phyloP scores from a whole-genome alignment of 2,888 invertebrate genomes.

The Acanthacorydalis orientalis region DNA sequence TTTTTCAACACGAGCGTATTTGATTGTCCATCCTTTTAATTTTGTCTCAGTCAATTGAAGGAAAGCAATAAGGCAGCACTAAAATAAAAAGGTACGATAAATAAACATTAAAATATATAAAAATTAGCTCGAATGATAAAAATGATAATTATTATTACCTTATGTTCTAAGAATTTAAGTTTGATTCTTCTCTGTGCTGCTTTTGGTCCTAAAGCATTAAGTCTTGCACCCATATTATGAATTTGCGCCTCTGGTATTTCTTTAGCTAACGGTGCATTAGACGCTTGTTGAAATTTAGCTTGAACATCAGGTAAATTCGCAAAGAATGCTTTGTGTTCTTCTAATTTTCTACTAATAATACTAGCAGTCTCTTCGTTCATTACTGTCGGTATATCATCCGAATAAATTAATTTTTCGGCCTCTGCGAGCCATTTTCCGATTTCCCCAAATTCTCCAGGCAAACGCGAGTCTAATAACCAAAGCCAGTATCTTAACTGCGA shows the following conservation, averaged over 20 bases:
- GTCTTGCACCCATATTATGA: slow-evolving; percentile 61
- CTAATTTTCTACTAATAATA: slow-evolving; percentile 71
- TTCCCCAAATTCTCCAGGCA: slow-evolving; percentile 73
- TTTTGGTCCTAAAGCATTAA: slow-evolving; percentile 55
- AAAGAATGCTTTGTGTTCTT: slow-evolving; percentile 83
- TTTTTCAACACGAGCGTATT: slow-evolving; percentile 70
- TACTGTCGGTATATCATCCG: slow-evolving; percentile 64
- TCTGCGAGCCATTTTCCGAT: slow-evolving; percentile 82
- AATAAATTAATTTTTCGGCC: slow-evolving; percentile 66
- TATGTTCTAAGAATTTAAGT: slow-evolving; percentile 81
- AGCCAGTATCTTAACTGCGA: slow-evolving; percentile 70
- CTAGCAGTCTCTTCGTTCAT: slow-evolving; percentile 83
- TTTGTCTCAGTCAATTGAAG: slow-evolving; percentile 81
- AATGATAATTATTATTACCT: slow-evolving; percentile 28
- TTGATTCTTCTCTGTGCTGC: slow-evolving; percentile 70
- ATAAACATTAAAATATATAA: not conserved
- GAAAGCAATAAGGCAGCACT: slow-evolving; percentile 82
- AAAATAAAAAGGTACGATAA: slow-evolving; percentile 13
- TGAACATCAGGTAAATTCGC: slow-evolving; percentile 61
- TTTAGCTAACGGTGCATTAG: slow-evolving; percentile 46
- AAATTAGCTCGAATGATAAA: not conserved
- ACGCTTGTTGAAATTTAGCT: slow-evolving; percentile 61
- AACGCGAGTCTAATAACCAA: slow-evolving; percentile 68
- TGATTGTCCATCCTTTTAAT: slow-evolving; percentile 74
- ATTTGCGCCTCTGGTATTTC: slow-evolving; percentile 66